Percentiles rank a stretch among this genome's conserved stretches.
Evolutionary conservation across 2,113 vertebrate genomes (phyloP).

Genomic region (Dasyurus viverrinus): DNA sequence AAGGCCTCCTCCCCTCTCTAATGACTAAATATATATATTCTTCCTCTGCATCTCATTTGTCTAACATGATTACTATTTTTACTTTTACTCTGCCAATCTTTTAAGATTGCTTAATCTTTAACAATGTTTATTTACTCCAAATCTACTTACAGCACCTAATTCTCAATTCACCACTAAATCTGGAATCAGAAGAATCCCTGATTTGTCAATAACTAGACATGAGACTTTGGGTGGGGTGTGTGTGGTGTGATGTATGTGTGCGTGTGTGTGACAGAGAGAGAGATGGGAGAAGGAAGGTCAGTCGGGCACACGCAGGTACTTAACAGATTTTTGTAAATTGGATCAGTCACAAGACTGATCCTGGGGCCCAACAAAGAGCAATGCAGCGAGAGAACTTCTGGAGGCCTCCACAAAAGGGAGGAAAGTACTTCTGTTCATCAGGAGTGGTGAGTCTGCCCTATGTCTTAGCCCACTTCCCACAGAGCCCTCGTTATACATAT

Average conservation of each 20-base stretch:
- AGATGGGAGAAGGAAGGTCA: too few species aligned
- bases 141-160: neutral
- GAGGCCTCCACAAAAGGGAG: neutral
- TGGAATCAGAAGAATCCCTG: neutral
- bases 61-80: too few species aligned
- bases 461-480: neutral
- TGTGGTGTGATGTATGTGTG: too few species aligned
- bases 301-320: neutral
- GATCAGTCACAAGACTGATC: neutral
- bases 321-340: neutral
- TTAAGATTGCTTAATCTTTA: neutral
- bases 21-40: too few species aligned
- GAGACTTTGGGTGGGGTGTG: neutral
- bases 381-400: neutral
- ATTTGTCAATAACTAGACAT: neutral
- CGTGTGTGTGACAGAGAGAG: too few species aligned
- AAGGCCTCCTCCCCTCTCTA: too few species aligned
- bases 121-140: neutral
- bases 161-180: neutral
- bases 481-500: neutral
- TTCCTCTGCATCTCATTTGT: too few species aligned
- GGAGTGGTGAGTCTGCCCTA: neutral
- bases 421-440: neutral
- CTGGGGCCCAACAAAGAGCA: neutral
- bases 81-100: too few species aligned